Evolutionary conservation across 1,140 invertebrate genomes (phyloP).

Genomic region (Brachionus rubens): DNA sequence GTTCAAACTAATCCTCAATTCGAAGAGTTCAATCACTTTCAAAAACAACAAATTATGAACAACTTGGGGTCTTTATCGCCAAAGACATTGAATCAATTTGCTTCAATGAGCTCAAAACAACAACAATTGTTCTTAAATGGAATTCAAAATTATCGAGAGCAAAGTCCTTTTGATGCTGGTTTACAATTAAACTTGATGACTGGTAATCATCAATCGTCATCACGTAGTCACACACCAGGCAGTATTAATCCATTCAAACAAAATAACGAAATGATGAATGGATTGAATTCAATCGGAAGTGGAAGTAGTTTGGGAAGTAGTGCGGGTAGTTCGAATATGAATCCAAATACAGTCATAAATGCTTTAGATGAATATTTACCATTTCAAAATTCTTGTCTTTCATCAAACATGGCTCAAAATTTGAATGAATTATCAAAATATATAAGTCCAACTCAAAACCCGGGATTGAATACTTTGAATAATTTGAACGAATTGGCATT

Average conservation of each 20-base stretch:
- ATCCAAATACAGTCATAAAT: slow-evolving; percentile 8
- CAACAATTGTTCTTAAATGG: neutral
- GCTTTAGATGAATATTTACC: slow-evolving; percentile 24
- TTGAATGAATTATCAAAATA: neutral
- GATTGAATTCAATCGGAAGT: slow-evolving; percentile 2
- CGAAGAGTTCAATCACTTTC: neutral
- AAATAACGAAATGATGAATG: neutral
- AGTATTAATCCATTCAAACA: neutral
- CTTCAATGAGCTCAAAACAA: neutral
- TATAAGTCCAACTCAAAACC: neutral
- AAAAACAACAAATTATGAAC: neutral
- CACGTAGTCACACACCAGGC: neutral
- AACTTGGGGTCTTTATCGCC: neutral
- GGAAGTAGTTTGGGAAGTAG: slow-evolving; percentile 8
- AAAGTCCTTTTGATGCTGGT: neutral
- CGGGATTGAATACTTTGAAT: slow-evolving; percentile 1
- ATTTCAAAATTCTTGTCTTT: neutral
- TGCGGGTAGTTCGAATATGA: neutral
- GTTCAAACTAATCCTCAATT: neutral
- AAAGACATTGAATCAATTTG: neutral
- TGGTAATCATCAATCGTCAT: neutral
- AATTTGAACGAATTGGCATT: slow-evolving; percentile 37
- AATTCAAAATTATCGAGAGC: neutral
- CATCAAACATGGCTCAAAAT: slow-evolving; percentile 20
- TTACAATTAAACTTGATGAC: neutral